Conservation (phyloP, 2,888 invertebrate species). For the Bugula neritina region DNA sequence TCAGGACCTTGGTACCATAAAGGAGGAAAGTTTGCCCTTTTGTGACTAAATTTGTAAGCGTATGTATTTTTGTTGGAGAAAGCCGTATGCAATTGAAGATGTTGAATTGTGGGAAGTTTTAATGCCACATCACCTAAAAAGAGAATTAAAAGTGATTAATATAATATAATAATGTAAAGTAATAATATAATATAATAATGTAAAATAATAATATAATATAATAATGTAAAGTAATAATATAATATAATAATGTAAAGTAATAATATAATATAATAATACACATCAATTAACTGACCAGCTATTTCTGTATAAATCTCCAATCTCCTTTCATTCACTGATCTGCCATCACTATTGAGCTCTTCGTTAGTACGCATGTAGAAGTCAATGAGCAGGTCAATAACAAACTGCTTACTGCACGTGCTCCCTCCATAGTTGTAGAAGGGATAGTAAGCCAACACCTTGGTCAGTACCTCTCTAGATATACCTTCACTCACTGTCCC, state of each 20-base stretch:
- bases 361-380: neutral
- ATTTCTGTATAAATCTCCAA: neutral
- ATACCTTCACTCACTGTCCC: neutral
- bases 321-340: neutral
- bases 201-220: too few relatives aligned
- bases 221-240: too few relatives aligned
- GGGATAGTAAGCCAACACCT: neutral
- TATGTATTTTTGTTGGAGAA: neutral
- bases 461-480: neutral
- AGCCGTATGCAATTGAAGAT: slow-evolving; percentile 12
- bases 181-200: too few relatives aligned
- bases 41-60: slow-evolving; percentile 3
- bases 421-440: neutral
- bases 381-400: neutral
- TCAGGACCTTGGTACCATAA: slow-evolving; percentile 15
- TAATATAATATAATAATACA: too few relatives aligned
- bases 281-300: neutral
- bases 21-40: too few relatives aligned
- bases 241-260: too few relatives aligned
- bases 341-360: neutral
- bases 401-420: neutral
- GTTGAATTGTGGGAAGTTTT: slow-evolving; percentile 11
- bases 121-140: slow-evolving; percentile 15
- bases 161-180: too few relatives aligned
- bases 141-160: neutral